Percentiles rank a stretch among this genome's conserved stretches.
These are phyloP conservation scores for Apis dorsata DNA, from an alignment of 1,140 invertebrate species.

Conservation along the genomic window DNA sequence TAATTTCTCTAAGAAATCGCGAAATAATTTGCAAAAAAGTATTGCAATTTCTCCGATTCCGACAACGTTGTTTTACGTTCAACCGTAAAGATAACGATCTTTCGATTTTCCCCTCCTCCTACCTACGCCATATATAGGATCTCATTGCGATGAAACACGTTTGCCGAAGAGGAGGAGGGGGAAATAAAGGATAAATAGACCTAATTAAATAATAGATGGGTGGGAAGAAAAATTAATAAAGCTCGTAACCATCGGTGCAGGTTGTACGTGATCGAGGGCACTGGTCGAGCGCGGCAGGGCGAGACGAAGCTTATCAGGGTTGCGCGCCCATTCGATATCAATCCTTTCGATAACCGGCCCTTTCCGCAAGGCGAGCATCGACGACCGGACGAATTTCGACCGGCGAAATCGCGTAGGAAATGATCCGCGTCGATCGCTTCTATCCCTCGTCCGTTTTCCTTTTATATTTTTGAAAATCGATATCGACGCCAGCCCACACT, in stretches of 20 bases:
- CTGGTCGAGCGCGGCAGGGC: background rate
- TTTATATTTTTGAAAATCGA: background rate
- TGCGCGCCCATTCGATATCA: conserved; percentile 28
- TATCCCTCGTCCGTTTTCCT: background rate
- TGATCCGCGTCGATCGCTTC: conserved; percentile 20
- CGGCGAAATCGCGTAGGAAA: conserved; percentile 26
- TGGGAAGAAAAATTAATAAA: conserved; percentile 28
- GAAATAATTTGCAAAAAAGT: no score
- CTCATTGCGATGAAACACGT: background rate
- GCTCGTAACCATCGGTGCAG: background rate
- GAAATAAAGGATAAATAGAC: background rate
- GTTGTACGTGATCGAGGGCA: conserved; percentile 44
- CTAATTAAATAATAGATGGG: conserved; percentile 16
- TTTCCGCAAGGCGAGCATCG: conserved; percentile 32
- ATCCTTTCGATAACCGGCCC: conserved; percentile 9
- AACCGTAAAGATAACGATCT: no score
- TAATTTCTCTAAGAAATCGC: background rate
- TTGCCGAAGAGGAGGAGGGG: no score
- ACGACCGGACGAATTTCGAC: conserved; percentile 34
- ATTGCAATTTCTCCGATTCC: no score
- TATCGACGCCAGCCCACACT: background rate
- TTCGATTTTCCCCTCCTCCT: background rate
- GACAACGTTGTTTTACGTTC: no score
- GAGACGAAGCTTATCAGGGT: conserved; percentile 39
- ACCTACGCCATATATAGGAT: no score